Conservation (phyloP, 2,113 vertebrate genomes). For the Salvelinus alpinus region DNA sequence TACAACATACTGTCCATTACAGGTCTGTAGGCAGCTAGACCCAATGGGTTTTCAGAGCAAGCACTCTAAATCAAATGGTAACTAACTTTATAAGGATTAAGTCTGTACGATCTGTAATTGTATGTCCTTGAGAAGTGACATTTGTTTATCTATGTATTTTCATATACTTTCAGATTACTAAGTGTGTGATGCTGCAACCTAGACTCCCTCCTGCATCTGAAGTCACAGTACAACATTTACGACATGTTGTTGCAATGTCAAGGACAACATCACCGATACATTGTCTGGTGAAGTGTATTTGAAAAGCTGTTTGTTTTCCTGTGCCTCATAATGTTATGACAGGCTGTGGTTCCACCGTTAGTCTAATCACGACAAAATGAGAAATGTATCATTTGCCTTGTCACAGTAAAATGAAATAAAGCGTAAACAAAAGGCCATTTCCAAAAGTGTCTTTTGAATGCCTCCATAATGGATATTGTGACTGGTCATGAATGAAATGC, state of each 20-base stretch:
- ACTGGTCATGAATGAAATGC: constrained; percentile 49
- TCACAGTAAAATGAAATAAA: constrained; percentile 48
- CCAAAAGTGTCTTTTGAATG: constrained; percentile 28
- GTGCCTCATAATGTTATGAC: constrained; percentile 15
- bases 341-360: constrained; percentile 21
- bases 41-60: not conserved
- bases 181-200: constrained; percentile 88
- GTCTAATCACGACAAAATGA: too few relatives aligned
- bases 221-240: constrained; percentile 87
- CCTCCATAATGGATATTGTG: constrained; percentile 17
- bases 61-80: not conserved
- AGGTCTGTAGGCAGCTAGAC: not conserved
- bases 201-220: constrained; percentile 86
- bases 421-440: constrained; percentile 45
- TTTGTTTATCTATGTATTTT: constrained; percentile 20
- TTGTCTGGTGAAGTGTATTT: constrained; percentile 62
- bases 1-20: not conserved
- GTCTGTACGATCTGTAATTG: too few relatives aligned
- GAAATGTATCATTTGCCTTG: constrained; percentile 22
- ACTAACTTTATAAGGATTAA: too few relatives aligned
- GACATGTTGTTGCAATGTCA: constrained; percentile 83
- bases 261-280: constrained; percentile 75
- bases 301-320: not conserved
- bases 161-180: constrained; percentile 78
- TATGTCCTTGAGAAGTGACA: too few relatives aligned